Evolutionary conservation across 2,888 invertebrate genomes (phyloP).

Genomic region (Lypha dubia): DNA sequence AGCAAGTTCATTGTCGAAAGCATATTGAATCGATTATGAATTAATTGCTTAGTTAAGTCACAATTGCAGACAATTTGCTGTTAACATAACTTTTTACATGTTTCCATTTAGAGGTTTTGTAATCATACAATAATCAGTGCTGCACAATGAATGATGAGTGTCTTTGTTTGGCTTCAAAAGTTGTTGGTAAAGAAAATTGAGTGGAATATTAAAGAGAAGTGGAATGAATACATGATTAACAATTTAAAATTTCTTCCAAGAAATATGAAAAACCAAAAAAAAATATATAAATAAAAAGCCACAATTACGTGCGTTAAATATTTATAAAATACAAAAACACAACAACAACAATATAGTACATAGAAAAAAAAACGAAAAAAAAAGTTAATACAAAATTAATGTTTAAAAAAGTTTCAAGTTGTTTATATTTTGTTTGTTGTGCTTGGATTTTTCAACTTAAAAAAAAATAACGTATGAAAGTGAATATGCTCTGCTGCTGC

Average conservation of each 20-base stretch:
- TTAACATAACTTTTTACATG: background rate
- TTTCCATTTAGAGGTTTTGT: background rate
- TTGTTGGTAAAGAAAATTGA: background rate
- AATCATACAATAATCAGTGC: background rate
- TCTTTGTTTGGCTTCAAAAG: background rate
- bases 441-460: conserved; percentile 6
- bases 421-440: conserved; percentile 34
- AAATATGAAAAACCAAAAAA: conserved; percentile 32
- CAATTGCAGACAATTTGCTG: background rate
- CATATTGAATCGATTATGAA: background rate
- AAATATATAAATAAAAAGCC: conserved; percentile 19
- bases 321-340: conserved; percentile 10
- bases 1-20: no score
- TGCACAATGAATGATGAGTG: no score
- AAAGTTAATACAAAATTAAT: conserved; percentile 36
- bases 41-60: background rate
- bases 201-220: background rate
- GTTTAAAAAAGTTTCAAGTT: conserved; percentile 21
- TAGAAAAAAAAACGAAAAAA: conserved; percentile 10
- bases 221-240: conserved; percentile 9
- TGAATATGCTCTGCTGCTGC: background rate
- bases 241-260: conserved; percentile 50
- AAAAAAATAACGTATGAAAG: conserved; percentile 40
- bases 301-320: conserved; percentile 62
- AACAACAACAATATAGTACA: no score